These are phyloP conservation scores for Tachycineta bicolor DNA, from an alignment of 2,113 vertebrate genomes.

Conservation along the genomic window DNA sequence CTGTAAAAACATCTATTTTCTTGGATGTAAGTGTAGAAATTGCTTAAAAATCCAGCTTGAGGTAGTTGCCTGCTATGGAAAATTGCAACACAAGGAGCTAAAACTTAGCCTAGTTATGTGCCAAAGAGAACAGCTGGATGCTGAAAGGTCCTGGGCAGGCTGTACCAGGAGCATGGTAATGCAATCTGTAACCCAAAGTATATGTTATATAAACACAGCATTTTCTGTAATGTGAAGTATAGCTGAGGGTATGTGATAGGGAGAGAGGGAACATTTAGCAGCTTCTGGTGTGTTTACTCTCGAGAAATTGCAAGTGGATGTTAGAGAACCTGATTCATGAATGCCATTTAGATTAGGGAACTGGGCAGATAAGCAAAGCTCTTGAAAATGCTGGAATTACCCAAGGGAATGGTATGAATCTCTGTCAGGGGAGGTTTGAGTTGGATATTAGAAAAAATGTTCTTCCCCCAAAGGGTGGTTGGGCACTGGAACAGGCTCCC, in stretches of 20 bases:
- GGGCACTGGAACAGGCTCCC: background rate
- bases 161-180: background rate
- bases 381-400: background rate
- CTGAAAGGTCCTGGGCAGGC: slow-evolving; percentile 4
- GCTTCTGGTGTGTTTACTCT: slow-evolving; percentile 1
- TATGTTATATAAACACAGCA: background rate
- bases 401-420: background rate
- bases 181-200: background rate
- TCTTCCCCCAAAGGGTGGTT: background rate
- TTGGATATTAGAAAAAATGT: background rate
- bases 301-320: background rate
- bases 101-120: background rate
- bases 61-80: background rate
- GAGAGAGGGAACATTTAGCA: background rate
- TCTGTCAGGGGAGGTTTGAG: background rate
- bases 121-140: background rate
- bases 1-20: background rate
- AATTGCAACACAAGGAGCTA: background rate
- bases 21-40: background rate
- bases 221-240: background rate
- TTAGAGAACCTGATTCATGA: background rate
- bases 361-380: background rate
- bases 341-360: background rate
- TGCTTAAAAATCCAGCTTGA: background rate
- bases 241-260: background rate